Percentiles rank a stretch among this genome's conserved stretches.
Conservation (phyloP, 1,140 invertebrate species). For the Diorhabda sublineata region DNA sequence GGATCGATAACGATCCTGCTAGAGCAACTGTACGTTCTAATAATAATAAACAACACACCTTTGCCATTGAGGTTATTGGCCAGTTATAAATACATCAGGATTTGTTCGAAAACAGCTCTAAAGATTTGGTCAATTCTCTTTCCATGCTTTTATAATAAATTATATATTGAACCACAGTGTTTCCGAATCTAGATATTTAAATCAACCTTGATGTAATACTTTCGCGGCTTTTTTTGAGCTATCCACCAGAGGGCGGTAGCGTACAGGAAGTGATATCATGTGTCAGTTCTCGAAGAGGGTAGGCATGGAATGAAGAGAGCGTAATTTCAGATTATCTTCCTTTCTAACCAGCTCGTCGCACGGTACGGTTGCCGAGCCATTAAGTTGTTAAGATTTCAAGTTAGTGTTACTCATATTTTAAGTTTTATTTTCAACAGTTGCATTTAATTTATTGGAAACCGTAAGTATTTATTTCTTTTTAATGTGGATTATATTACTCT, state of each 20-base stretch:
- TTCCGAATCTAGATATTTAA: too few species aligned
- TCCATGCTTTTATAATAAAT: too few species aligned
- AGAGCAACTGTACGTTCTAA: too few species aligned
- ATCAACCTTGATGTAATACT: too few species aligned
- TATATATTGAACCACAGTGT: too few species aligned
- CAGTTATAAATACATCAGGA: too few species aligned
- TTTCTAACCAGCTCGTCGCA: conserved; percentile 41
- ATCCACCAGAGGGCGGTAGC: neutral
- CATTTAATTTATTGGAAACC: conserved; percentile 40
- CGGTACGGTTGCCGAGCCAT: conserved; percentile 40
- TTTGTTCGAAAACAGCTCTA: too few species aligned
- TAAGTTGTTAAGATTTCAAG: conserved; percentile 26
- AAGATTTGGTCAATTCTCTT: too few species aligned
- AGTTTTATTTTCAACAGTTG: conserved; percentile 35
- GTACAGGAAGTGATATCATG: neutral
- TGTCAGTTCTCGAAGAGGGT: neutral
- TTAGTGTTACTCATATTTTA: conserved; percentile 36
- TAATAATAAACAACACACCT: too few species aligned
- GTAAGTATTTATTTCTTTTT: conserved; percentile 35
- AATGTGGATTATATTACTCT: conserved; percentile 15
- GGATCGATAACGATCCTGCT: too few species aligned
- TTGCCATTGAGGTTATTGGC: too few species aligned
- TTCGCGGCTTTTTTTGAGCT: neutral
- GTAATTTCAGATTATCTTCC: conserved; percentile 38
- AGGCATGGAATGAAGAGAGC: conserved; percentile 25